Conservation (phyloP, 2,888 invertebrate species). For the Drosophila kanekoi region DNA sequence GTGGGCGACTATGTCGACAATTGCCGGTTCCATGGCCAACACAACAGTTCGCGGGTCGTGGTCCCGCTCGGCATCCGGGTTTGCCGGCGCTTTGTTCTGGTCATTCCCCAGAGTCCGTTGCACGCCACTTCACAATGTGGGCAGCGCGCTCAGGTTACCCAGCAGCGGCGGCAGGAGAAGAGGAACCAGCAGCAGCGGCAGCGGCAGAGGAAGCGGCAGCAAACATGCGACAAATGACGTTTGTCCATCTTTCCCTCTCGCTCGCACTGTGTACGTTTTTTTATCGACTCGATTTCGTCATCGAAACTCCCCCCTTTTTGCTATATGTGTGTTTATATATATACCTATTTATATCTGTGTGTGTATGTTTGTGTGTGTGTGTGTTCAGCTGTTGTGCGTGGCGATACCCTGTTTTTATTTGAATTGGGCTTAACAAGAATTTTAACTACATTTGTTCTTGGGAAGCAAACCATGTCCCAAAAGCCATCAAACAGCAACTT, state of each 20-base stretch:
- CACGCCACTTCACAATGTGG: slow-evolving; percentile 21
- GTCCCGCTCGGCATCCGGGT: slow-evolving; percentile 9
- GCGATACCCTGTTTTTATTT: slow-evolving; percentile 4
- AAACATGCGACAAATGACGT: slow-evolving; percentile 61
- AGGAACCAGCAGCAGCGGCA: too few relatives aligned
- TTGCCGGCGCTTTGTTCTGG: slow-evolving; percentile 21
- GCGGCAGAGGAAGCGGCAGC: neutral
- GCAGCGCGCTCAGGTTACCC: slow-evolving; percentile 40
- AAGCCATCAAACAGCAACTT: neutral
- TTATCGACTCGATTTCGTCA: slow-evolving; percentile 71
- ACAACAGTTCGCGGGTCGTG: slow-evolving; percentile 2
- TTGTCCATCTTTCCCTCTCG: slow-evolving; percentile 10
- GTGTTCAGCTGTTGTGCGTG: slow-evolving; percentile 20
- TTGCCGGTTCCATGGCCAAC: slow-evolving; percentile 51
- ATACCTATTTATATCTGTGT: neutral
- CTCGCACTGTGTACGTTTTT: slow-evolving; percentile 13
- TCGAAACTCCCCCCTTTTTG: slow-evolving; percentile 58
- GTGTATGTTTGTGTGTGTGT: slow-evolving; percentile 6
- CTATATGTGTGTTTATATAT: too few relatives aligned
- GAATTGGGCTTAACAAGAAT: neutral
- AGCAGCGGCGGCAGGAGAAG: neutral
- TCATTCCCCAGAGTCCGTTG: slow-evolving; percentile 14
- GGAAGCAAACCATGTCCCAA: neutral
- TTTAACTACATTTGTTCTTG: neutral
- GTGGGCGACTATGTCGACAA: slow-evolving; percentile 42